Base-by-base conservation (phyloP, 2,888 invertebrate genomes). In the Mechanitis mazaeus region DNA sequence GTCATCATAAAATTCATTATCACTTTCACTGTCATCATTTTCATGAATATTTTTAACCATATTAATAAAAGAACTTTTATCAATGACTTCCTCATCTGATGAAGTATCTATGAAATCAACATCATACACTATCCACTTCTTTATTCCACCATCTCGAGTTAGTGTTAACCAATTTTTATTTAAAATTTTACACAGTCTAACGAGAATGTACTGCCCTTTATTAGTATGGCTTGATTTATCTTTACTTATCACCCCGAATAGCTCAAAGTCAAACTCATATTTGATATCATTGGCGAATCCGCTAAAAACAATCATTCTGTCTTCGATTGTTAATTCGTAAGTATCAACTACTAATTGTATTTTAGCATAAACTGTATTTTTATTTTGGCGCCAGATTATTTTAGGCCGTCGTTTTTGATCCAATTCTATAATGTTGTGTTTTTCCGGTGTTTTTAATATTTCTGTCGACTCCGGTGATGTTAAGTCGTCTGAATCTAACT, bases 101-200 rank as follows among this genome's bases (percentile, higher is more conserved):
- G 84, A 83, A 0, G 77, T 73, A 6, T 83, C 80, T 50, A 88
- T 76, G 12, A 73, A 72, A 50, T 87, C 85, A 0, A 80, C 70
- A 46, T 88, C 88, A 62, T 87, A 89, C 0, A 77, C 72, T 31
- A 90, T 85, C 84, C 87, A 88, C 61, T 83, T 86, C 33, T 72
- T 75, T 1, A 77, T 64, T 2, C 66, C 64, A 3, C 67, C 65
- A 31, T 78, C 78, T 64, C 71, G 82, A 0, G 80, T 77, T 33
- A 91, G 68, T 0, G 75, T 76, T 6, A 81, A 56, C 91, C 91
- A 91, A 45, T 77, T 83, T 3, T 69, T 82, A 0, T 74, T 65
- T 47, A 83, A 66, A 6, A 84, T 53, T 71, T 88, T 87, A 2
- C 28, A 56, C 6, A 90, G 58, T 35, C 74, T 80, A 0, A 90